Evolutionary conservation across 1,140 invertebrate species (phyloP).

Genomic region (Drosophila arizonae): DNA sequence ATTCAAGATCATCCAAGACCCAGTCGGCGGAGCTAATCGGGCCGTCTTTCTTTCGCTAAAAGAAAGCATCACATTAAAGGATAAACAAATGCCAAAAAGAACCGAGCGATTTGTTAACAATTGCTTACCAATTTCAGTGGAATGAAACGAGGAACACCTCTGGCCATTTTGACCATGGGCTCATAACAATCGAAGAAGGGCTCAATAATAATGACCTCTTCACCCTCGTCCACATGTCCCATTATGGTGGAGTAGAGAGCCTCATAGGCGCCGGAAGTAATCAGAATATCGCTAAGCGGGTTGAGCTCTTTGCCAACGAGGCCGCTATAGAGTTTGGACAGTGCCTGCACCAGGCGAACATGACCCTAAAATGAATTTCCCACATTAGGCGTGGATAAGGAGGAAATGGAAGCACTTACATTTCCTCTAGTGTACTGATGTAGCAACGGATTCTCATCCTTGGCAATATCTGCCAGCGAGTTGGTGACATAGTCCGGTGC

Average conservation of each 20-base stretch:
- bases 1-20: slow-evolving; percentile 92
- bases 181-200: slow-evolving; percentile 99
- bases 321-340: slow-evolving; percentile 93
- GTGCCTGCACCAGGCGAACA: slow-evolving; percentile 92
- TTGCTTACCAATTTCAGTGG: slow-evolving; percentile 90
- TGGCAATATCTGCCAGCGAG: slow-evolving; percentile 88
- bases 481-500: slow-evolving; percentile 93
- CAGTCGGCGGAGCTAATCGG: slow-evolving; percentile 91
- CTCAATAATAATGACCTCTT: slow-evolving; percentile 98
- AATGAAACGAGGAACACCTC: slow-evolving; percentile 94
- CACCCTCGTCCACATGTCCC: slow-evolving; percentile 92
- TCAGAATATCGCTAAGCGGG: slow-evolving; percentile 92
- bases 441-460: slow-evolving; percentile 88
- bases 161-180: slow-evolving; percentile 95
- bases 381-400: neutral
- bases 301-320: slow-evolving; percentile 90
- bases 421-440: slow-evolving; percentile 96
- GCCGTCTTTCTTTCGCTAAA: slow-evolving; percentile 63
- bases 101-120: neutral
- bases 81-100: no score
- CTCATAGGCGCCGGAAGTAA: slow-evolving; percentile 97
- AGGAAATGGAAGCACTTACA: slow-evolving; percentile 83
- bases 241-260: slow-evolving; percentile 92
- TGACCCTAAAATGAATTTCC: slow-evolving; percentile 89
- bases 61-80: neutral